phyloP scores from a whole-genome alignment of 2,888 invertebrate species.

The Campopleginae sp. region DNA sequence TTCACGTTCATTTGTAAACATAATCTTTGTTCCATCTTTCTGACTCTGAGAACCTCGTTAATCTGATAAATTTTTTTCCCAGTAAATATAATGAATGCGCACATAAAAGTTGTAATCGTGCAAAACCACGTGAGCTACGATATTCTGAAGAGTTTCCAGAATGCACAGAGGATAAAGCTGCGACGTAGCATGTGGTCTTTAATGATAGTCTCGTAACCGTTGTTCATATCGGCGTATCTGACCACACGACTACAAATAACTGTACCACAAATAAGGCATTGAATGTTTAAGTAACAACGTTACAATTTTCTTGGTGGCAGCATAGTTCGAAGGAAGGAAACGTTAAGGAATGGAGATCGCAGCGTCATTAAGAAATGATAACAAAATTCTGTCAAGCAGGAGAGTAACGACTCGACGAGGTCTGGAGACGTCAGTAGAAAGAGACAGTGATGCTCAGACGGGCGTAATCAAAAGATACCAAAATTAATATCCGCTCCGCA shows the following conservation, averaged over 20 bases:
- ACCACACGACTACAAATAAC: slow-evolving; percentile 28
- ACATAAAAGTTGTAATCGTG: slow-evolving; percentile 47
- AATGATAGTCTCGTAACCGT: slow-evolving; percentile 65
- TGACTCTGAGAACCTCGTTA: no score
- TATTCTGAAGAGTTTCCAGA: slow-evolving; percentile 37
- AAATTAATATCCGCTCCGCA: slow-evolving; percentile 19
- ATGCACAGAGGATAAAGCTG: slow-evolving; percentile 28
- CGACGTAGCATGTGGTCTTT: slow-evolving; percentile 44
- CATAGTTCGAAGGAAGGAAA: background rate
- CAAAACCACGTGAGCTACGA: slow-evolving; percentile 50
- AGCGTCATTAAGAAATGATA: slow-evolving; percentile 29
- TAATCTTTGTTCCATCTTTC: background rate
- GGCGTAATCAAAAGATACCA: slow-evolving; percentile 29
- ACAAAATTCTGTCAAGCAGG: slow-evolving; percentile 1
- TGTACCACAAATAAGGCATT: slow-evolving; percentile 62
- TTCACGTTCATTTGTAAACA: background rate
- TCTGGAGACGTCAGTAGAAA: slow-evolving; percentile 38
- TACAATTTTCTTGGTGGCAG: background rate
- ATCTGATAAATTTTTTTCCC: background rate
- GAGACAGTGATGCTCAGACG: slow-evolving; percentile 39
- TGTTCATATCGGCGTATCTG: slow-evolving; percentile 49
- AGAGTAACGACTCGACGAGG: background rate
- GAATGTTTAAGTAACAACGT: slow-evolving; percentile 55
- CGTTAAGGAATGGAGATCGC: background rate
- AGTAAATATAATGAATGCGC: background rate